Base-by-base conservation (phyloP, 2,113 vertebrate species). In the Pterophyllum scalare region DNA sequence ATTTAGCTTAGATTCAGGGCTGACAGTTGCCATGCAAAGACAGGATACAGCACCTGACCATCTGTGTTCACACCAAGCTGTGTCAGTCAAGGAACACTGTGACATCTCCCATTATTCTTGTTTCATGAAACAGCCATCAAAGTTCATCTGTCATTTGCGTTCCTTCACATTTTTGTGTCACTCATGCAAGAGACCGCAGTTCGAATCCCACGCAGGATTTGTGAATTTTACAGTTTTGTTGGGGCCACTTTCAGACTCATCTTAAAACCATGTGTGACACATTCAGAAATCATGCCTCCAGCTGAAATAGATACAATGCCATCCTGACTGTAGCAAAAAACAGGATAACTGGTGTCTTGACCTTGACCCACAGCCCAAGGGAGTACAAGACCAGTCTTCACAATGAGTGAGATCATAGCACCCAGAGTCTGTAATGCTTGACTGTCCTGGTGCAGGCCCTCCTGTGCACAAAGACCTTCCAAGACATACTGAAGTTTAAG, bases 21-120 rank as follows among this genome's bases (percentile, higher is more conserved):
- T 72, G 43, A 70, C 64, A 7, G 64, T 7, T 70, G 64, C 43
- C 49, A 52, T 52, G 24, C 5, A 14, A 72, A 31, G 65, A 20
- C 65, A 72, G 65, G 65, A n/a, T 52, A n/a, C 20, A 72, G 43
- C 65, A 31, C 65, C 65, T 70, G 43, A 70, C 40, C 65, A 52
- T 24, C 40, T 15, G 17, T 49, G 15, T 70, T 49, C 65, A 52
- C 65, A 31, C 17, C 65, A 31, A 72, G 65, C 65, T 31, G 65
- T 70, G 65, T 52, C 43, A 72, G 65, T 72, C 65, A 72, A 72
- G 65, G 28, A 31, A 72, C 15, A 67, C 15, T 31, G 49, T 52
- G 65, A 72, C 65, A 72, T 17, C 43, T 52, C 65, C 65, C 28
- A 26, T 72, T 72, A n/a, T 19, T 72, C 24, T 52, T 26, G 49